phyloP scores from a whole-genome alignment of 2,113 vertebrate genomes.

The Numida meleagris region DNA sequence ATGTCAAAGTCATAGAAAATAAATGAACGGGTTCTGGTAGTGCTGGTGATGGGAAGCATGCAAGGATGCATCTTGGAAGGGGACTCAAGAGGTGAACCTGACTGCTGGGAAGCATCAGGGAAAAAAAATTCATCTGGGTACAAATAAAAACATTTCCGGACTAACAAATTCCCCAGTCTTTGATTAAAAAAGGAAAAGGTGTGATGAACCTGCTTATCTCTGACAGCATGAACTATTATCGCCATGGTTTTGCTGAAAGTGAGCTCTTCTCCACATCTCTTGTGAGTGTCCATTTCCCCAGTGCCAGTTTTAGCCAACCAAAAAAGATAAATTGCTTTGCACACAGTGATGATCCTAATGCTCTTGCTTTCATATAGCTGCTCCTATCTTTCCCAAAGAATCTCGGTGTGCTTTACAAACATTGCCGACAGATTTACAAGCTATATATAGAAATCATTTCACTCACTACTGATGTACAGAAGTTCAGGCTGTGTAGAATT shows the following conservation, averaged over 20 bases:
- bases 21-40: not conserved
- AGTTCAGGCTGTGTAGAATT: conserved; percentile 48
- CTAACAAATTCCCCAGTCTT: not conserved
- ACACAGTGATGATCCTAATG: not conserved
- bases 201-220: conserved; percentile 4
- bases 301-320: not conserved
- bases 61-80: not conserved
- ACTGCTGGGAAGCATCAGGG: not conserved
- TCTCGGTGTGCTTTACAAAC: not conserved
- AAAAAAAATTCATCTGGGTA: not conserved
- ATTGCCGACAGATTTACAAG: conserved; percentile 26
- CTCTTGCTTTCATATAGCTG: conserved; percentile 18
- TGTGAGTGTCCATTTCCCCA: not conserved
- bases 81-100: not conserved
- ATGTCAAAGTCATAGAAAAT: not conserved
- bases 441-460: conserved; percentile 71
- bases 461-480: conserved; percentile 47
- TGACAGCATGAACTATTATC: not conserved
- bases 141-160: not conserved
- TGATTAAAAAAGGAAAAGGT: not conserved
- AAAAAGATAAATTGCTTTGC: not conserved
- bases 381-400: conserved; percentile 29
- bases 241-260: conserved; percentile 4
- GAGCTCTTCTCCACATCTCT: not conserved
- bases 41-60: not conserved